phyloP scores from a whole-genome alignment of 2,888 invertebrate species.

The Dermolepida albohirtum region DNA sequence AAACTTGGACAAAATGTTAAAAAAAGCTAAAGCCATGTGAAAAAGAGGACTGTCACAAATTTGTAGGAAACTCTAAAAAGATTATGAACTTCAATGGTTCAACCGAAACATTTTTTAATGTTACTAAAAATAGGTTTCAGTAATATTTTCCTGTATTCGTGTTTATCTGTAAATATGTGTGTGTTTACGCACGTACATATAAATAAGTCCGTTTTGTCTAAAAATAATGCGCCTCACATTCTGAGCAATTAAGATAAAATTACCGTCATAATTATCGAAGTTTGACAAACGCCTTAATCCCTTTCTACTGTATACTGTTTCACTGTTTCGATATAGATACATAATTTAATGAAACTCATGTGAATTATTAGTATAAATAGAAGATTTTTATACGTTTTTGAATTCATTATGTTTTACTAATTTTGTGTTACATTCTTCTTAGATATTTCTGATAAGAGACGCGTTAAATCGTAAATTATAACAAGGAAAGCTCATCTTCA shows the following conservation, averaged over 20 bases:
- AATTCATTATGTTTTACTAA: conserved; percentile 24
- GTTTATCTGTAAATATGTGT: conserved; percentile 30
- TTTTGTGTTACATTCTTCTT: conserved; percentile 6
- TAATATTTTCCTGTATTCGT: neutral
- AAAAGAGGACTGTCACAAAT: conserved; percentile 22
- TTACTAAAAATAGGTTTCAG: conserved; percentile 24
- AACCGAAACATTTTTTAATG: conserved; percentile 5
- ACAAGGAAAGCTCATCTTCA: neutral
- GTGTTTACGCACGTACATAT: conserved; percentile 8
- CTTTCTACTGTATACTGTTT: neutral
- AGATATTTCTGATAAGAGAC: neutral
- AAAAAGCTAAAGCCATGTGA: neutral
- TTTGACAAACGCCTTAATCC: conserved; percentile 37
- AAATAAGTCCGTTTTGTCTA: conserved; percentile 35
- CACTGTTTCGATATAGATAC: conserved; percentile 16
- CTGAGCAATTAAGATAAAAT: conserved; percentile 36
- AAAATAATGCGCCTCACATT: conserved; percentile 30
- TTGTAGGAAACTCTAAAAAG: neutral
- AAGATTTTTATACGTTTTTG: conserved; percentile 18
- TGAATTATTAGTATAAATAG: conserved; percentile 17
- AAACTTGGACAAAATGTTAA: neutral
- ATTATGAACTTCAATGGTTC: conserved; percentile 15
- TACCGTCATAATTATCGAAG: conserved; percentile 39
- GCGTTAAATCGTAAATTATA: conserved; percentile 12
- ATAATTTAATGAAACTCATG: conserved; percentile 10